These are phyloP conservation scores for Heliconius hermathena DNA, from an alignment of 1,140 invertebrate species.

Conservation along the genomic window DNA sequence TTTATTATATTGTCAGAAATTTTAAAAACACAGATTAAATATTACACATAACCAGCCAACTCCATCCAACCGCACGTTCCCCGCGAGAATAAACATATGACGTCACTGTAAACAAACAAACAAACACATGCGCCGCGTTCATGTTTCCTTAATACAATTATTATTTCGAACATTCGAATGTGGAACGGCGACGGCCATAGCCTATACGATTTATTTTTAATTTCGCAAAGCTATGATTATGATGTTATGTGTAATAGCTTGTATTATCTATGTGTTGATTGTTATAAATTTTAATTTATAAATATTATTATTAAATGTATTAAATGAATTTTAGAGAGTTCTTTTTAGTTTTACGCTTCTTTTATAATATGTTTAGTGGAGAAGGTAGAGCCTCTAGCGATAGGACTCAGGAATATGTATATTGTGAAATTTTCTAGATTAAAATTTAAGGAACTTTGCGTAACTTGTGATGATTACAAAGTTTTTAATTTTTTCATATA, in stretches of 20 bases:
- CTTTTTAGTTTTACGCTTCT: not conserved
- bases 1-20: too few relatives aligned
- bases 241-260: constrained; percentile 18
- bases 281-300: not conserved
- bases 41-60: constrained; percentile 28
- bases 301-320: not conserved
- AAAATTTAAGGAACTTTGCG: too few relatives aligned
- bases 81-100: constrained; percentile 83
- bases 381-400: too few relatives aligned
- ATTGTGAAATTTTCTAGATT: too few relatives aligned
- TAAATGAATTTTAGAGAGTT: too few relatives aligned
- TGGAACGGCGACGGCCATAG: constrained; percentile 59
- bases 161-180: constrained; percentile 81
- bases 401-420: too few relatives aligned
- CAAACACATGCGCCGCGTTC: constrained; percentile 82
- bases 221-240: constrained; percentile 38
- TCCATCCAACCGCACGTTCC: constrained; percentile 50
- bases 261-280: not conserved
- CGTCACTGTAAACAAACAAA: constrained; percentile 83
- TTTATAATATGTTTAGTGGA: too few relatives aligned
- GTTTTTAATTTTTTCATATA: not conserved
- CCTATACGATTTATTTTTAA: constrained; percentile 67
- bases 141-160: constrained; percentile 83
- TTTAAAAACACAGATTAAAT: constrained; percentile 31
- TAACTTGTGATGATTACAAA: too few relatives aligned